Base-by-base conservation (phyloP, 2,888 invertebrate species). In the Dicranocentrus wangi region DNA sequence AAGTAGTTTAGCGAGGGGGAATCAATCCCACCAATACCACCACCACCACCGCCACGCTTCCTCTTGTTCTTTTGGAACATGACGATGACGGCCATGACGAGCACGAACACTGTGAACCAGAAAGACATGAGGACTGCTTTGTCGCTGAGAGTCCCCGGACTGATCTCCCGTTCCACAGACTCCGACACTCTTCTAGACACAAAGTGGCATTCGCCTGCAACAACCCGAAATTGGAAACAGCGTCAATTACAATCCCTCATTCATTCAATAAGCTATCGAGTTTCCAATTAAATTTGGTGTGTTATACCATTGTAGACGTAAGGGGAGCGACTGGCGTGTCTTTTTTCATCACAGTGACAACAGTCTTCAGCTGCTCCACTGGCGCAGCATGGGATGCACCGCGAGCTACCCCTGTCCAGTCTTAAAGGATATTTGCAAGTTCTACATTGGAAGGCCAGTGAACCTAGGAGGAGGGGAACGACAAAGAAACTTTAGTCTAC, bases 361-460 rank as follows among this genome's bases (percentile, higher is more conserved):
- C 93, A 93, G 43, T 92, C 92, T 7, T 91, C 90, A 73, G 90
- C 89, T 84, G 88, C 88, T 58, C 89, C 89, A 69, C 90, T 90
- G 0, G 91, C 89, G 87, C 94, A 94, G 86, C 94, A 94, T 32
- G 92, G 92, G 86, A 94, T 93, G 87, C 94, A 94, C 88, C 93
- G 93, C 87, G 93, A 93, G 89, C 93, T 94, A 84, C 93, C 89
- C 87, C 93, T 92, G 87, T 93, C 93, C 83, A 93, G 88, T 87
- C 92, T 91, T 51, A 93, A 87, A 0, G 93, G 93, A 66, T 91
- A 90, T 13, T 92, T 91, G 87, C 93, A 94, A 0, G 91, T 91
- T 19, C 91, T 90, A 87, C 93, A 94, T 81, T 92, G 93, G 87
- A 83, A 85, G 7, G 86, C 70, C 81, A 81, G 72, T 69, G 93